phyloP scores from a whole-genome alignment of 2,113 vertebrate genomes.

The Neotoma lepida region DNA sequence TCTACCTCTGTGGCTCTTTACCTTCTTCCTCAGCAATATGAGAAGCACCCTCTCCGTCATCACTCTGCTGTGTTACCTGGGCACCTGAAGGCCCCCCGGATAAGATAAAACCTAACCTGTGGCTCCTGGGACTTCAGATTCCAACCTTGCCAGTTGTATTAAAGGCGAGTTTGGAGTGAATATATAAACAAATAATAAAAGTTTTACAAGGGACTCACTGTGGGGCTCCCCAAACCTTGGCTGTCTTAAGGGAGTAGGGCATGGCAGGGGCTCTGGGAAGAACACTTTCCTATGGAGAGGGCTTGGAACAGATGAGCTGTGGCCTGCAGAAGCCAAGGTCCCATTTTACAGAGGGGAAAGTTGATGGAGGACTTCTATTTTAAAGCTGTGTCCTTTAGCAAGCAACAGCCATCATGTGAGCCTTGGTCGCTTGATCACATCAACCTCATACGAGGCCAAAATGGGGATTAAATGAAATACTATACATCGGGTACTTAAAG shows the following conservation, averaged over 20 bases:
- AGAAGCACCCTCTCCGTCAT: neutral
- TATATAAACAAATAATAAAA: neutral
- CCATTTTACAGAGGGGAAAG: neutral
- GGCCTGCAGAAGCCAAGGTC: neutral
- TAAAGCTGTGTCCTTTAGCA: neutral
- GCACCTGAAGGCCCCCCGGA: neutral
- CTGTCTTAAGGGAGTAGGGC: neutral
- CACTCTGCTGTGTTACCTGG: neutral
- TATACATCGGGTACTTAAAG: neutral
- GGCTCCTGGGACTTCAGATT: neutral
- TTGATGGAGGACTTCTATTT: neutral
- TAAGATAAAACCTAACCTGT: neutral
- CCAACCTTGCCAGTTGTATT: neutral
- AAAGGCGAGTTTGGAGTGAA: constrained; percentile 30
- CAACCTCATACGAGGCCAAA: neutral
- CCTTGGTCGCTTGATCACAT: neutral
- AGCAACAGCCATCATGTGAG: neutral
- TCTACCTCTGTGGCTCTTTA: neutral
- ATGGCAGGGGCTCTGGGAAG: neutral
- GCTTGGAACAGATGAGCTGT: neutral
- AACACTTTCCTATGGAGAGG: neutral
- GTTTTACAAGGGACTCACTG: neutral
- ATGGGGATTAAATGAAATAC: neutral
- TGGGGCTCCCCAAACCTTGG: neutral
- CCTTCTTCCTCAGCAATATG: neutral